A percentile compares a stretch with the other conserved stretches of the same genome.
These are phyloP conservation scores for Glaucidium brasilianum DNA, from an alignment of 2,113 vertebrate genomes.

Conservation along the genomic window DNA sequence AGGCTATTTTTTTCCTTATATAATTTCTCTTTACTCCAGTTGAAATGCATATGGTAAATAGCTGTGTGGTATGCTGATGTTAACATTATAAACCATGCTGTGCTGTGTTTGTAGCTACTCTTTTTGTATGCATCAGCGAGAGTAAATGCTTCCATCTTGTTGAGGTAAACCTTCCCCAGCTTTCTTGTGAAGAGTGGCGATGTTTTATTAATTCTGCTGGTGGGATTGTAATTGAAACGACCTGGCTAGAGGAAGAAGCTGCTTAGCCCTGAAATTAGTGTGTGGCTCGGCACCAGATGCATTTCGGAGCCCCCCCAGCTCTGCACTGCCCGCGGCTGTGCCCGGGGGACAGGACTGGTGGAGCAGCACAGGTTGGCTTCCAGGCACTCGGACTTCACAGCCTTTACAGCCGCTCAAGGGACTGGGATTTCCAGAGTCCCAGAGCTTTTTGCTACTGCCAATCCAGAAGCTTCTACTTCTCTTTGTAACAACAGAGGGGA, in stretches of 20 bases:
- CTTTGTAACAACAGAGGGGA: not conserved
- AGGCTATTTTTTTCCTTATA: not conserved
- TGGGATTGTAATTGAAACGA: not conserved
- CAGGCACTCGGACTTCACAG: not conserved
- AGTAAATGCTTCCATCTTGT: not conserved
- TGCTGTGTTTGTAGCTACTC: not conserved
- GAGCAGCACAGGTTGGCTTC: not conserved
- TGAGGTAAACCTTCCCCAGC: not conserved
- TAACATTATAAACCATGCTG: too few relatives aligned
- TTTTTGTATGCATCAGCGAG: rapidly evolving
- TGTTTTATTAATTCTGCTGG: not conserved
- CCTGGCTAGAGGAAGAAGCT: not conserved
- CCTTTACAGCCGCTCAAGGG: not conserved
- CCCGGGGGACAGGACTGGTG: rapidly evolving
- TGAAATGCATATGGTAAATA: not conserved
- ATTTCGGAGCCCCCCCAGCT: rapidly evolving
- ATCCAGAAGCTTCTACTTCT: not conserved
- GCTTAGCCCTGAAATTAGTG: not conserved
- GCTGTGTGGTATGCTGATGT: rapidly evolving
- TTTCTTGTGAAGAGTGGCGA: rapidly evolving
- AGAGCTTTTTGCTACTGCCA: not conserved
- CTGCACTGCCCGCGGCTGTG: not conserved
- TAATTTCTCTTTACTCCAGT: not conserved
- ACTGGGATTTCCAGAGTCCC: not conserved
- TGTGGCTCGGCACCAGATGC: not conserved